Conservation (phyloP, 2,888 invertebrate species). For the Himalopsyche anomala region DNA sequence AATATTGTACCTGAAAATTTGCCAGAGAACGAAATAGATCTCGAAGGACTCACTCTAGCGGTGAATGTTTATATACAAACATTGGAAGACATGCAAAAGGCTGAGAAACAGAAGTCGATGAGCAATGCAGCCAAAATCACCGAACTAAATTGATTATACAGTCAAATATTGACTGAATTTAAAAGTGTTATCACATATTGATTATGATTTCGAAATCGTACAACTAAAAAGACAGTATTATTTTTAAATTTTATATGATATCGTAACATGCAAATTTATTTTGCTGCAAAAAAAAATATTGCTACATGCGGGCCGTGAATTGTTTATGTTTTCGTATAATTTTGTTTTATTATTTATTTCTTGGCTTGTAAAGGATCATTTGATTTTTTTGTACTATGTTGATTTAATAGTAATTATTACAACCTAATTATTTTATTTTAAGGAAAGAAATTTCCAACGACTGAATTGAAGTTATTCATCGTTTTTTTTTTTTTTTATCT, state of each 20-base stretch:
- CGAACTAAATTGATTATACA: not conserved
- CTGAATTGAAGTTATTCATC: too few relatives aligned
- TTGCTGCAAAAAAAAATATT: not conserved
- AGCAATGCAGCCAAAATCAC: not conserved
- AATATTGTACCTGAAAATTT: slow-evolving; percentile 48
- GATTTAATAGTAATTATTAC: too few relatives aligned
- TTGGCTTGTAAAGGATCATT: too few relatives aligned
- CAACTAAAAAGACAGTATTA: not conserved
- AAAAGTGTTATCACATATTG: not conserved
- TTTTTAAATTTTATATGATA: not conserved
- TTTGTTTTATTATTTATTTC: too few relatives aligned
- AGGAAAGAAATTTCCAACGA: too few relatives aligned
- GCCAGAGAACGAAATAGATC: slow-evolving; percentile 42
- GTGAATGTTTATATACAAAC: slow-evolving; percentile 49
- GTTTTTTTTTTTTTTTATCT: too few relatives aligned
- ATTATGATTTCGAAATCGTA: not conserved
- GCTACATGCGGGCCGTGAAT: too few relatives aligned
- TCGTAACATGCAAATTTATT: not conserved
- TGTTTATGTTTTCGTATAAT: too few relatives aligned
- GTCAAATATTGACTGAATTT: not conserved
- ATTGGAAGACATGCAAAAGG: slow-evolving; percentile 39
- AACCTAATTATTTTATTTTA: too few relatives aligned
- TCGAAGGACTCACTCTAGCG: slow-evolving; percentile 36
- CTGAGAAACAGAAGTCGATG: not conserved
- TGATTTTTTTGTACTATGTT: too few relatives aligned